A percentile compares a stretch with the other conserved stretches of the same genome.
Conservation (phyloP, 2,797 vertebrate genomes). For the Premnoplex brunnescens region DNA sequence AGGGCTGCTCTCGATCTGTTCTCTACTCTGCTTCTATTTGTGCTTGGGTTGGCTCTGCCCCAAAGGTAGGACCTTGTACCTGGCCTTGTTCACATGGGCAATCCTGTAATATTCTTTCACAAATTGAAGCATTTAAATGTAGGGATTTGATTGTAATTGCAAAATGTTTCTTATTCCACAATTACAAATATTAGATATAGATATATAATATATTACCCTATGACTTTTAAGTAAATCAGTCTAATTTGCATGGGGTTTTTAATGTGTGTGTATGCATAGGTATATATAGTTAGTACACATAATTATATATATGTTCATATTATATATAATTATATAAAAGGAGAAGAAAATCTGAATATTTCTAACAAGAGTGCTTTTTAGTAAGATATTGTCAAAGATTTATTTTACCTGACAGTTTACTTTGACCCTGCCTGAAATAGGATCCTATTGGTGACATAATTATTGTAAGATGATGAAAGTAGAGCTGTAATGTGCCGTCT, state of each 20-base stretch:
- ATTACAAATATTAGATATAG: not conserved
- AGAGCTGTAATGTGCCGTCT: not conserved
- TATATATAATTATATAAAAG: not conserved
- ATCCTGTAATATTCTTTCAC: not conserved
- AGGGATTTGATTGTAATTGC: not conserved
- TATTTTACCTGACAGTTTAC: conserved; percentile 2
- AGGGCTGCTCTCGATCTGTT: not conserved
- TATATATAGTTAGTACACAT: not conserved
- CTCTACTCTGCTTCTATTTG: not conserved
- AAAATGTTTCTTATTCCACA: conserved; percentile 17
- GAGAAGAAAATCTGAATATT: not conserved
- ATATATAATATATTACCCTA: not conserved
- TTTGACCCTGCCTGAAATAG: conserved; percentile 26
- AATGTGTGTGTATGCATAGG: not conserved
- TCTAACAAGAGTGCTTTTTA: not conserved
- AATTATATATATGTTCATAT: not conserved
- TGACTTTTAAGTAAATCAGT: not conserved
- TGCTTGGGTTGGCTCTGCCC: not conserved
- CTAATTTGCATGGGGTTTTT: not conserved
- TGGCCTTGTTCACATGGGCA: not conserved
- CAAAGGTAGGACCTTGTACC: not conserved
- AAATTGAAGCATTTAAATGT: not conserved
- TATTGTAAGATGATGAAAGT: conserved; percentile 37
- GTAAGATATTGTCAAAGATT: not conserved
- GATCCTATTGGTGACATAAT: conserved; percentile 24